Evolutionary conservation across 2,888 invertebrate genomes (phyloP).

Genomic region (Galeruca laticollis): DNA sequence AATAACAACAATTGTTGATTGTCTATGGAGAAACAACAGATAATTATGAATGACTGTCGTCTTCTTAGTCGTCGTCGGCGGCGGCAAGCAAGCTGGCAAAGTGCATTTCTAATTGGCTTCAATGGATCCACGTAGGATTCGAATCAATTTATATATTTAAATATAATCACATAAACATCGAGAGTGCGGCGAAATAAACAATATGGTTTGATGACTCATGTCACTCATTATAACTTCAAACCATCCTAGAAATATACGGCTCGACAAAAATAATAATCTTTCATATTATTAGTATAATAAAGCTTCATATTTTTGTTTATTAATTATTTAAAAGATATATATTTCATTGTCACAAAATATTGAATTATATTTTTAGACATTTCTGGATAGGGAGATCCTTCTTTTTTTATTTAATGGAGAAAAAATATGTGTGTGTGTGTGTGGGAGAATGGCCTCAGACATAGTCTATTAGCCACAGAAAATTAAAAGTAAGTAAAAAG

Average conservation of each 20-base stretch:
- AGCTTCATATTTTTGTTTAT: no score
- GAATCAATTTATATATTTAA: constrained; percentile 62
- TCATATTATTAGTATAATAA: no score
- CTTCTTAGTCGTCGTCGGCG: not conserved
- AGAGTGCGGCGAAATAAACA: constrained; percentile 39
- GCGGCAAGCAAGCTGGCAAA: constrained; percentile 14
- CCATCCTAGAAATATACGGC: constrained; percentile 36
- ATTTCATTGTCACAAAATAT: no score
- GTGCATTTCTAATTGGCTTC: constrained; percentile 56
- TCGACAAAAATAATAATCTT: not conserved
- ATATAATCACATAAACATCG: constrained; percentile 59
- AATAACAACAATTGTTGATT: not conserved
- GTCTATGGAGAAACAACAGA: not conserved
- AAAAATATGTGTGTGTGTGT: no score
- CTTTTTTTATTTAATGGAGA: no score
- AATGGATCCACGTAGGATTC: constrained; percentile 52
- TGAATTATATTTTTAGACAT: no score
- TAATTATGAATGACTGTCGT: not conserved
- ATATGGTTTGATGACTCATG: constrained; percentile 41
- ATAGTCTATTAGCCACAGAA: no score
- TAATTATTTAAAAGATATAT: no score
- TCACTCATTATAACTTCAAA: constrained; percentile 42
- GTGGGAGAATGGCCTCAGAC: no score
- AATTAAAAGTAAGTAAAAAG: no score
- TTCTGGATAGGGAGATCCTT: no score